A percentile compares a stretch with the other conserved stretches of the same genome.
These are phyloP conservation scores for Schizopygopsis malacanthus DNA, from an alignment of 2,797 vertebrate genomes.

Conservation along the genomic window DNA sequence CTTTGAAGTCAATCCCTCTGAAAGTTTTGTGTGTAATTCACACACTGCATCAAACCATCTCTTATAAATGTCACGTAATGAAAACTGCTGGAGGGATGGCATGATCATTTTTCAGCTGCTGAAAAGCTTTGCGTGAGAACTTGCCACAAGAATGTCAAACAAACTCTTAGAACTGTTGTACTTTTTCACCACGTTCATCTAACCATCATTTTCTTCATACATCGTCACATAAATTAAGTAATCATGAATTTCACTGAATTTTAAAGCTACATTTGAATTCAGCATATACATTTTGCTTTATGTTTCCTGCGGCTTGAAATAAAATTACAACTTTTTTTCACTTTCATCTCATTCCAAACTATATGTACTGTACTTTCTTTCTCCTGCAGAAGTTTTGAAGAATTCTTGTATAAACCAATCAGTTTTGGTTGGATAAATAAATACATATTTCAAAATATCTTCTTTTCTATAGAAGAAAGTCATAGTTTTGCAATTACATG, in stretches of 20 bases:
- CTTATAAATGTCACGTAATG: background rate
- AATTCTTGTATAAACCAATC: background rate
- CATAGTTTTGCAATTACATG: background rate
- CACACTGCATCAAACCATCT: background rate
- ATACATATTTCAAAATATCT: background rate
- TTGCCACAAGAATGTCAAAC: background rate
- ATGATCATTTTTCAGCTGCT: background rate
- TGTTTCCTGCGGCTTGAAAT: too few relatives aligned
- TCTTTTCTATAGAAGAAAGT: background rate
- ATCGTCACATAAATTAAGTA: background rate
- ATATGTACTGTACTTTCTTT: background rate
- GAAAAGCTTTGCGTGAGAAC: background rate
- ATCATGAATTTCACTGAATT: too few relatives aligned
- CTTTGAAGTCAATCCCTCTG: background rate
- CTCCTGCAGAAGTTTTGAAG: background rate
- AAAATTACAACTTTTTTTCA: too few relatives aligned
- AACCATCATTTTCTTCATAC: background rate
- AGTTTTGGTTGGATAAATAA: background rate
- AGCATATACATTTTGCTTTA: too few relatives aligned
- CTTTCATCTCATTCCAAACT: background rate
- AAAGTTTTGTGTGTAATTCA: background rate
- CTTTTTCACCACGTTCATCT: background rate
- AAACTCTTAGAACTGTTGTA: background rate
- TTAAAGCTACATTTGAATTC: too few relatives aligned
- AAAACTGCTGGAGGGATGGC: background rate